phyloP scores from a whole-genome alignment of 1,140 invertebrate species.

The Triops longicaudatus region DNA sequence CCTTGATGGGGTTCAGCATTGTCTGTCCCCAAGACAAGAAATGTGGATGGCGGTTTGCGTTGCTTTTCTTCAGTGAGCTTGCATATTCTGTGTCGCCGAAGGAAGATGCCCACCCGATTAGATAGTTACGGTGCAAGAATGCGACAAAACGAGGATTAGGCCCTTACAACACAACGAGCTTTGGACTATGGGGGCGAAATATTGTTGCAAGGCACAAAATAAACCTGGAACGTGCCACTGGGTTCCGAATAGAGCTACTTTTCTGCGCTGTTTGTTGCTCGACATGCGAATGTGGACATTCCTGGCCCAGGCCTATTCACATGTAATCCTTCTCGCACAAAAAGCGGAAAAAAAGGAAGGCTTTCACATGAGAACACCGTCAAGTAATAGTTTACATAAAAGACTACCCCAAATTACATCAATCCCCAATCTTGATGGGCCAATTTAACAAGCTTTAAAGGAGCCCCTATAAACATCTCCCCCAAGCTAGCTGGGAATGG shows the following conservation, averaged over 20 bases:
- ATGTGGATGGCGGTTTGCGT: conserved; percentile 1
- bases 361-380: not conserved
- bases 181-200: not conserved
- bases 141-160: not conserved
- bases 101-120: not conserved
- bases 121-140: conserved; percentile 15
- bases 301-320: not conserved
- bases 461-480: not conserved
- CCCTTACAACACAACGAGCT: not conserved
- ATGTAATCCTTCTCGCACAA: not conserved
- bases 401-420: not conserved
- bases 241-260: not conserved
- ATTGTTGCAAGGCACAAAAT: not conserved
- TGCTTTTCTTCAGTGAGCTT: not conserved
- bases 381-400: not conserved
- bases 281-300: conserved; percentile 10
- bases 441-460: not conserved
- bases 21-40: not conserved
- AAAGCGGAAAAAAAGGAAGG: not conserved
- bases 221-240: not conserved
- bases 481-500: not conserved
- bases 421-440: not conserved
- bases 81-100: not conserved
- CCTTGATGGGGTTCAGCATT: conserved; percentile 2
- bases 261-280: conserved; percentile 14